A percentile compares a stretch with the other conserved stretches of the same genome.
Evolutionary conservation across 2,113 vertebrate species (phyloP).

Genomic region (Anarrhichthys ocellatus): DNA sequence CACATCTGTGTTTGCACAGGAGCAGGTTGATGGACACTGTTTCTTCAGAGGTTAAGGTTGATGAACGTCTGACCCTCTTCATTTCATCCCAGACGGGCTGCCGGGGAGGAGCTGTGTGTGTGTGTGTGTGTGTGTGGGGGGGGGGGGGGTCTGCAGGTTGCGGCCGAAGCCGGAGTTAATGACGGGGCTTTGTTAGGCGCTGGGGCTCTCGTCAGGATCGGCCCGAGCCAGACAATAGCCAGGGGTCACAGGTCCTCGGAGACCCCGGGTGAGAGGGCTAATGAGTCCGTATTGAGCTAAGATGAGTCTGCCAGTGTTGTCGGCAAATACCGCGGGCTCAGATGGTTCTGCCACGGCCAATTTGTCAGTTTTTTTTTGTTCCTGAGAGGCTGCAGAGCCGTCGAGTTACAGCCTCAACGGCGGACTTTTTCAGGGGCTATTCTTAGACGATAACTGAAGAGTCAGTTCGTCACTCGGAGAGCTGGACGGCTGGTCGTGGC

Average conservation of each 20-base stretch:
- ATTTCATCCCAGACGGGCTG: conserved; percentile 49
- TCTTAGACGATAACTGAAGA: background rate
- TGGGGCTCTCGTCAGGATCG: conserved; percentile 42
- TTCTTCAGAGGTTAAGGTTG: conserved; percentile 49
- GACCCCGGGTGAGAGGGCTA: conserved; percentile 60
- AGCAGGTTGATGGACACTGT: conserved; percentile 56
- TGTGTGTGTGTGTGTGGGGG: too few relatives aligned
- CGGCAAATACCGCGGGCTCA: conserved; percentile 15
- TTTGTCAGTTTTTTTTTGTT: conserved; percentile 34
- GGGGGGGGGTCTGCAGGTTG: conserved; percentile 36
- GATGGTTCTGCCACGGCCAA: conserved; percentile 35
- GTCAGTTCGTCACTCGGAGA: background rate
- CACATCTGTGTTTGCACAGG: conserved; percentile 58
- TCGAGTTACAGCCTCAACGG: background rate
- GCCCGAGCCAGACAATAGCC: conserved; percentile 59
- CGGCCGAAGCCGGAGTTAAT: conserved; percentile 63
- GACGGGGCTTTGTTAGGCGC: conserved; percentile 68
- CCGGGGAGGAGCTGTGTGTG: too few relatives aligned
- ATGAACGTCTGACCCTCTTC: conserved; percentile 57
- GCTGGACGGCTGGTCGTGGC: background rate
- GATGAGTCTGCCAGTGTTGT: conserved; percentile 44
- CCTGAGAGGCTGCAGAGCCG: conserved; percentile 14
- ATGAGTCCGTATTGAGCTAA: conserved; percentile 60
- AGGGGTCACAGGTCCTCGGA: conserved; percentile 67
- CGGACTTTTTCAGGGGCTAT: background rate